These are phyloP conservation scores for Nibea albiflora DNA, from an alignment of 2,113 vertebrate species.

Conservation along the genomic window DNA sequence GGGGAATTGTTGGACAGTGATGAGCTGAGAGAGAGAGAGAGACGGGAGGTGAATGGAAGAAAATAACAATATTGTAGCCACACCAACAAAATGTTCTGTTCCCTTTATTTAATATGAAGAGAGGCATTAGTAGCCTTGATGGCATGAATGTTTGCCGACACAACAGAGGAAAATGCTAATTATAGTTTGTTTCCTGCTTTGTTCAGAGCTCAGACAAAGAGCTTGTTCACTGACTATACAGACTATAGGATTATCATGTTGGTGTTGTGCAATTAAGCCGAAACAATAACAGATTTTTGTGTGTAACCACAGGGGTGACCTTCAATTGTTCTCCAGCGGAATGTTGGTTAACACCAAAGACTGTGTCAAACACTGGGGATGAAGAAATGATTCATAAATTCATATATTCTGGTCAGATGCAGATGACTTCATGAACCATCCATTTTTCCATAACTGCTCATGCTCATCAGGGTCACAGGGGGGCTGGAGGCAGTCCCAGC, in stretches of 20 bases:
- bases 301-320: neutral
- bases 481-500: too few species aligned
- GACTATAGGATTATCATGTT: constrained; percentile 8
- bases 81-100: neutral
- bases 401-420: neutral
- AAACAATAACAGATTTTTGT: constrained; percentile 17
- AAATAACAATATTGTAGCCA: neutral
- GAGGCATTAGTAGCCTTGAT: neutral
- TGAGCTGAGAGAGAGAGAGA: neutral
- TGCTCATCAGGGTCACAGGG: too few species aligned
- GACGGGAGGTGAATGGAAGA: neutral
- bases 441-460: too few species aligned
- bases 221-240: constrained; percentile 8
- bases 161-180: neutral
- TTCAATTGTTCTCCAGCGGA: neutral
- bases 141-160: neutral
- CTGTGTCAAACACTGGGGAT: neutral
- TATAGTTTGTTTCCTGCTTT: neutral
- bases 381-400: neutral
- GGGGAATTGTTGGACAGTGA: neutral
- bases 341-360: neutral
- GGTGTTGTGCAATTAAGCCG: constrained; percentile 16
- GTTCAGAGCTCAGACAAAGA: constrained; percentile 15
- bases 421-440: neutral
- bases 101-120: neutral